Evolutionary conservation across 2,888 invertebrate species (phyloP), one percentile per base, ranked within the genome.

Genomic region (Zaprionus bogoriensis): DNA sequence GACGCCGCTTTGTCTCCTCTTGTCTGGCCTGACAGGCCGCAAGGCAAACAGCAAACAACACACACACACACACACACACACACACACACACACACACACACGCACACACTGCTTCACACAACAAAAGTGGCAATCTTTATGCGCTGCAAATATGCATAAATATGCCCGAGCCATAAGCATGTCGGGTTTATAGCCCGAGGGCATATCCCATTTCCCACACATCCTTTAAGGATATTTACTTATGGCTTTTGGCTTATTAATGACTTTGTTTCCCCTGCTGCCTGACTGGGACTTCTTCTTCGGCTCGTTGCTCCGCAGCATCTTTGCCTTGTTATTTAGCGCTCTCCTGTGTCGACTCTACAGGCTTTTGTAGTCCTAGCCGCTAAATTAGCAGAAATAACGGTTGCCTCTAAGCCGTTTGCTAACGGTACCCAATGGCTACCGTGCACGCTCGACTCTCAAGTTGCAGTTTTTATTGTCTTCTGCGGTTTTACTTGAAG

Each of bases 321-420:
- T 81, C 58, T 64, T 79, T 75, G 59, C 75, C 54, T 64, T 78
- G 79, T 78, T 78, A 74, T 75, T 78, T 74, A 79, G 67, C 84
- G 71, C 67, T 77, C 77, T 77, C 84, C 58, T 51, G 86, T 58
- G 68, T 67, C 14, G 12, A 4, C 30, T 44, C 9, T n/a, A 27
- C 51, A 39, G 32, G 19, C 52, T 61, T 85, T 85, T 79, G 73
- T 73, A 46, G 54, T 67, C 64, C 38, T 32, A 57, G n/a, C 79
- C 83, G 82, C 83, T 87, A 82, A 87, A 82, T 82, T 78, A 87
- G 42, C 58, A 67, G 86, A 87, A 82, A 85, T 85, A 82, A 87
- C 87, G 76, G 79, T 75, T 46, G 51, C 51, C 53, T 45, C 69
- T 30, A 50, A 48, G 47, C 48, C 57, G 36, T 60, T 63, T 47